These are phyloP conservation scores for Chrysolina haemoptera DNA, from an alignment of 2,888 invertebrate species.

Conservation along the genomic window DNA sequence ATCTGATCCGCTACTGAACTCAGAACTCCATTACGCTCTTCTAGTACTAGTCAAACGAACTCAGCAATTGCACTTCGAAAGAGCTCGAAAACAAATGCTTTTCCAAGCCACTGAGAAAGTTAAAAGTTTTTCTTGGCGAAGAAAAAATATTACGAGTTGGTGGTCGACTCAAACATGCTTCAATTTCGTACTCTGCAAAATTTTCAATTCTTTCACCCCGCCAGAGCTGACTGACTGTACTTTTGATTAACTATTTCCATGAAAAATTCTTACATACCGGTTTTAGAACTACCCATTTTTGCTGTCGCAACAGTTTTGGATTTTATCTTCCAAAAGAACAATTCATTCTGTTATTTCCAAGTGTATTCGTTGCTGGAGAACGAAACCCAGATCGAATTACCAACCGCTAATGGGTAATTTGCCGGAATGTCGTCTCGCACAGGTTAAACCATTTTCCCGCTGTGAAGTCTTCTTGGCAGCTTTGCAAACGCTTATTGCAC, in stretches of 20 bases:
- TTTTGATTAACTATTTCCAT: conserved; percentile 8
- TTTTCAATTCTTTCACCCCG: neutral
- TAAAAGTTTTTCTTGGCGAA: too few relatives aligned
- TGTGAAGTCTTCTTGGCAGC: neutral
- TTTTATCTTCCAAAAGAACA: too few relatives aligned
- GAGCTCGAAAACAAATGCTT: neutral
- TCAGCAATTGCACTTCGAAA: neutral
- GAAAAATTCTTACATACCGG: conserved; percentile 12
- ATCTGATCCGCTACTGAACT: too few relatives aligned
- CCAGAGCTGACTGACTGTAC: neutral
- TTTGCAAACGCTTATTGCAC: neutral
- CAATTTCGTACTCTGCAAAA: neutral
- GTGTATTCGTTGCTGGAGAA: too few relatives aligned
- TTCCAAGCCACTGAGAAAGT: too few relatives aligned
- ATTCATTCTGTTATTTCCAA: too few relatives aligned
- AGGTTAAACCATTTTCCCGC: too few relatives aligned
- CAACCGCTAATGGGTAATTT: conserved; percentile 14
- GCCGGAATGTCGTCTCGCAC: neutral
- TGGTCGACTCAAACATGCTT: too few relatives aligned
- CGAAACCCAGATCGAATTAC: too few relatives aligned
- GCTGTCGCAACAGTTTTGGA: conserved; percentile 22
- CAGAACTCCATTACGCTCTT: neutral
- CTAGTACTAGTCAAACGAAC: neutral
- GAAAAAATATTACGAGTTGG: too few relatives aligned
- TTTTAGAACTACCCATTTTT: too few relatives aligned